Percentiles rank a stretch among this genome's conserved stretches.
phyloP scores from a whole-genome alignment of 2,797 vertebrate species.

The Synanceia verrucosa region DNA sequence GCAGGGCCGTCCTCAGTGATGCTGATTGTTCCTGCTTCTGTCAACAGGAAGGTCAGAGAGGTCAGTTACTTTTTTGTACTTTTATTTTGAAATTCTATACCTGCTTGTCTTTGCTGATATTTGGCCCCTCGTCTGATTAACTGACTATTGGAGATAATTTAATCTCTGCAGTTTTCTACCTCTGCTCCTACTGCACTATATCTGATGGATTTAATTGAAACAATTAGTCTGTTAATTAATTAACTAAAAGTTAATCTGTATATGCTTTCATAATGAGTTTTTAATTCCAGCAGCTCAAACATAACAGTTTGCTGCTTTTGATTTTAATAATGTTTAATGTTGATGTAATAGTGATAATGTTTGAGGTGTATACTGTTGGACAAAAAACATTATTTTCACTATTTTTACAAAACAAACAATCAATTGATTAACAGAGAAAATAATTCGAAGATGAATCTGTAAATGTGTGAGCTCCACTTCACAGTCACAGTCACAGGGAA shows the following conservation, averaged over 20 bases:
- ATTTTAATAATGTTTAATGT: not conserved
- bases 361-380: not conserved
- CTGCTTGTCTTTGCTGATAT: no score
- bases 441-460: no score
- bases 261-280: not conserved
- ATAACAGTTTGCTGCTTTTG: not conserved
- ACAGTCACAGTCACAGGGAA: no score
- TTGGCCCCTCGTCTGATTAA: no score
- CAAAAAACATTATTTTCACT: not conserved
- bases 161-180: not conserved
- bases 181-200: not conserved
- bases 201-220: not conserved
- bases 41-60: not conserved
- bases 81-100: not conserved
- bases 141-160: not conserved
- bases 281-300: not conserved
- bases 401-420: not conserved
- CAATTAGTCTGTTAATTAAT: not conserved
- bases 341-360: no score
- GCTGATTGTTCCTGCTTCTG: not conserved
- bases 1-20: not conserved
- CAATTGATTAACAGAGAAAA: not conserved
- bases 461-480: no score
- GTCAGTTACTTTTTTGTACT: not conserved
- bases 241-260: not conserved